Conservation (phyloP, 2,113 vertebrate species). For the Zingel zingel region DNA sequence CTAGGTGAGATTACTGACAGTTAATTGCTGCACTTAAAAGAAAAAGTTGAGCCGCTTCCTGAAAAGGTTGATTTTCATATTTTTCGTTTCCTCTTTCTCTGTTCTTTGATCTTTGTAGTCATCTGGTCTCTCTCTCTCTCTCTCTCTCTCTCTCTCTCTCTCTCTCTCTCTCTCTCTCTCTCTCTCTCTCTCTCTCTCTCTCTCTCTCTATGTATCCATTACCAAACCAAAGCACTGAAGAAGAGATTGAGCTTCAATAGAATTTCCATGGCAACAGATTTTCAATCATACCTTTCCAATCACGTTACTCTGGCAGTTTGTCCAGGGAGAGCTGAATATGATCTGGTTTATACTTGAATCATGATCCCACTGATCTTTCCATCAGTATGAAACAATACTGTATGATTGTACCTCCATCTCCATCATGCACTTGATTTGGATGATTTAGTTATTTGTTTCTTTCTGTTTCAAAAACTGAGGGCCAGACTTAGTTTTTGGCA, state of each 20-base stretch:
- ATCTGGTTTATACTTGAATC: constrained; percentile 66
- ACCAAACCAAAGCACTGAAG: constrained; percentile 44
- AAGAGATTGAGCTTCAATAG: constrained; percentile 62
- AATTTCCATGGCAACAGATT: constrained; percentile 79
- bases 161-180: no score
- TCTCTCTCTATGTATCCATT: constrained; percentile 28
- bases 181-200: neutral
- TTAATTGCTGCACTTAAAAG: constrained; percentile 37
- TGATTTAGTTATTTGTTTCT: constrained; percentile 4
- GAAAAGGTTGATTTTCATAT: neutral
- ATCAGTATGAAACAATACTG: constrained; percentile 48
- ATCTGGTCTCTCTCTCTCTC: constrained; percentile 34
- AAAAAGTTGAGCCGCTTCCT: neutral
- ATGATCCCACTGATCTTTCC: constrained; percentile 64
- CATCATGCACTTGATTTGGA: constrained; percentile 24
- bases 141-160: no score
- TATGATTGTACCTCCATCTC: constrained; percentile 47
- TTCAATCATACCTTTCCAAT: constrained; percentile 66
- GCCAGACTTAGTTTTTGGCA: neutral
- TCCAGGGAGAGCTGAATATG: constrained; percentile 43
- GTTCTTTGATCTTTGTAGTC: constrained; percentile 61
- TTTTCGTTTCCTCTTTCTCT: constrained; percentile 19
- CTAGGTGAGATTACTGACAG: constrained; percentile 33
- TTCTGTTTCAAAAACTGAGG: neutral
- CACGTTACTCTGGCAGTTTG: constrained; percentile 34